These are phyloP conservation scores for Noctua janthina DNA, from an alignment of 2,888 invertebrate genomes.

Conservation along the genomic window DNA sequence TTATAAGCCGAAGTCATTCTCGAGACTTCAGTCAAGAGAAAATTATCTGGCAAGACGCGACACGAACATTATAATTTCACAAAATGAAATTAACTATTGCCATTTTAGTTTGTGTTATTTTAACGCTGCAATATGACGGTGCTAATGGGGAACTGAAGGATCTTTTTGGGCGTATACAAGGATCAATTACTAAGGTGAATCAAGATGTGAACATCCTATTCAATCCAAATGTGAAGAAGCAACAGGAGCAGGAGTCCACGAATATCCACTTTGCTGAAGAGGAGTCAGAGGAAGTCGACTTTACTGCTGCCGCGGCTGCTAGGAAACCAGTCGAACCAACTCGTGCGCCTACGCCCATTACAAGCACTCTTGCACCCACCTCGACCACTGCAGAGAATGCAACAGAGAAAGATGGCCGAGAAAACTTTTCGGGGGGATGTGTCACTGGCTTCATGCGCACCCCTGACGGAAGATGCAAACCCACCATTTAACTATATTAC, in stretches of 20 bases:
- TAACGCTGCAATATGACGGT: slow-evolving; percentile 63
- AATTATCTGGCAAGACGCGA: slow-evolving; percentile 61
- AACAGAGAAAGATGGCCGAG: slow-evolving; percentile 69
- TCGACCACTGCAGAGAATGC: slow-evolving; percentile 10
- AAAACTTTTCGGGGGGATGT: slow-evolving; percentile 80
- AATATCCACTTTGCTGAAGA: slow-evolving; percentile 50
- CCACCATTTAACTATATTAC: slow-evolving; percentile 64
- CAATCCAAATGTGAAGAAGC: slow-evolving; percentile 59
- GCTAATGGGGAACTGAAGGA: slow-evolving; percentile 70
- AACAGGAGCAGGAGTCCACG: slow-evolving; percentile 37
- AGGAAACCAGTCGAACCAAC: slow-evolving; percentile 24
- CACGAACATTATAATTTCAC: slow-evolving; percentile 47
- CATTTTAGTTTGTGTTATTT: slow-evolving; percentile 69
- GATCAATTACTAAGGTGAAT: slow-evolving; percentile 67
- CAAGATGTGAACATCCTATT: slow-evolving; percentile 70
- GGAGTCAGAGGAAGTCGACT: slow-evolving; percentile 14
- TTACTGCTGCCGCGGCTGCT: background rate
- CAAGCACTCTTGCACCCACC: slow-evolving; percentile 18
- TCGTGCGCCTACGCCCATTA: slow-evolving; percentile 6
- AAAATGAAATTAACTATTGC: slow-evolving; percentile 74
- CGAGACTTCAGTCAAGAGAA: slow-evolving; percentile 68
- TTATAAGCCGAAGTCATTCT: slow-evolving; percentile 49
- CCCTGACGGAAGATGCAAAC: slow-evolving; percentile 82
- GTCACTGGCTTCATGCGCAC: slow-evolving; percentile 78
- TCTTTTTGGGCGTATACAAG: slow-evolving; percentile 71